Base-by-base conservation (phyloP, 1,140 invertebrate genomes). In the Plectus sambesii region DNA sequence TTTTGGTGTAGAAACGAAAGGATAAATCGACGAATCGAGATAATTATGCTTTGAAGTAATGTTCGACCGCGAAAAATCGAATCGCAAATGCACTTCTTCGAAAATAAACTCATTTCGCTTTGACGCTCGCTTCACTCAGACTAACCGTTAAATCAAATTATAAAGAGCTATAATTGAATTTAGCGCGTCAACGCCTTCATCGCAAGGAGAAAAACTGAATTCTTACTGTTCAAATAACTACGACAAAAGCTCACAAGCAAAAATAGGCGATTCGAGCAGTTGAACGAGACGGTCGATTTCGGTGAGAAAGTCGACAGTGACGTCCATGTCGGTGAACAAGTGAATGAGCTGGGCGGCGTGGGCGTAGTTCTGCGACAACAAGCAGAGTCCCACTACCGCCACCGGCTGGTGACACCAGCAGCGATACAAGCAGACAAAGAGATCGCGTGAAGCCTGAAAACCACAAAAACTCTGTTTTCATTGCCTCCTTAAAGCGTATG, bases 251-350 rank as follows among this genome's bases (percentile, higher is more conserved):
- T 84, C 75, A 94, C 89, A 92, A 53, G 89, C 87, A 74, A 98
- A 96, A 70, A 98, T 94, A 6, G 93, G 93, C 17, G 93, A 97
- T 74, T 99, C 93, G 51, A 99, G 83, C 0, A 98, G 74, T 69
- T 97, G 93, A 12, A 98, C 84, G 42, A 99, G 70, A 74, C 94
- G 92, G 69, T 98, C 93, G 47, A 98, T 82, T 77, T 98, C 93
- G 6, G 81, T 85, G 2, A 99, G 74, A 67, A 96, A 83, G 54
- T 97, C 89, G 27, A 96, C 82, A 0, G 90, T 97, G 29, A 99
- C 82, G 74, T 98, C 90, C 40, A 96, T 77, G 68, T 89, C 83
- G 23, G 83, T 94, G 85, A 96, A 90, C 47, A 81, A 75, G 59
- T 81, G 77, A 41, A 97, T 82, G 35, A 99, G 78, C 60, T 82